Evolutionary conservation across 2,113 vertebrate genomes (phyloP), one percentile per base, ranked within the genome.

Genomic region (Lamprologus lemairii): DNA sequence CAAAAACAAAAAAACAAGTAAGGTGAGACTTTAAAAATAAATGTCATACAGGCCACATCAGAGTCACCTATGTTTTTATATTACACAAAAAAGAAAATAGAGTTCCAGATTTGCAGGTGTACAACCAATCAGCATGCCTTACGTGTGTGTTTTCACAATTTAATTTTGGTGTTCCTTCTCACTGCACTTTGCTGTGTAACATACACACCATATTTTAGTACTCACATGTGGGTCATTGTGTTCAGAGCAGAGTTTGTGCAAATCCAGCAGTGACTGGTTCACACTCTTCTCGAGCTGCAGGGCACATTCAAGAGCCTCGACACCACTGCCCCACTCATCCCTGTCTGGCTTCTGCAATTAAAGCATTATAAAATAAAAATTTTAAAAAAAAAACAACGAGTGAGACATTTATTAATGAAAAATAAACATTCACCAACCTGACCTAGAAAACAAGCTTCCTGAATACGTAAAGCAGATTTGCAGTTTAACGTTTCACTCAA

Each of bases 151-250:
- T 3, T 5, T 53, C 45, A 9, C 10, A 65, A 33, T 40, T 49
- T 31, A 51, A 51, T 31, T 78, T 78, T 78, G 45, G 9, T 13
- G 73, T 78, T 78, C 10, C 45, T 12, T 37, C 35, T 26, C 19
- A 35, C 21, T 35, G 42, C 51, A 49, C 45, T 82, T 68, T 42
- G 35, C 7, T 54, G 16, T 58, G 37, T 40, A 35, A 71, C 13
- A 11, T 1, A 42, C n/a, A 31, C 10, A 40, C 3, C 11, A 28
- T 9, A 7, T 2, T 31, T 68, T 14, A 45, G 84, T 53, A 97
- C 98, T 98, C 84, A 99, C 98, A 0, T 99, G 98, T 80, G 98
- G 98, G 92, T 99, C 98, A 1, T 96, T 98, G 93, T 98, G 98
- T 1, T 98, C 97, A 4, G 98, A 95, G 88, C 97, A 96, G 91